phyloP scores from a whole-genome alignment of 2,888 invertebrate genomes.

The Noctua janthina region DNA sequence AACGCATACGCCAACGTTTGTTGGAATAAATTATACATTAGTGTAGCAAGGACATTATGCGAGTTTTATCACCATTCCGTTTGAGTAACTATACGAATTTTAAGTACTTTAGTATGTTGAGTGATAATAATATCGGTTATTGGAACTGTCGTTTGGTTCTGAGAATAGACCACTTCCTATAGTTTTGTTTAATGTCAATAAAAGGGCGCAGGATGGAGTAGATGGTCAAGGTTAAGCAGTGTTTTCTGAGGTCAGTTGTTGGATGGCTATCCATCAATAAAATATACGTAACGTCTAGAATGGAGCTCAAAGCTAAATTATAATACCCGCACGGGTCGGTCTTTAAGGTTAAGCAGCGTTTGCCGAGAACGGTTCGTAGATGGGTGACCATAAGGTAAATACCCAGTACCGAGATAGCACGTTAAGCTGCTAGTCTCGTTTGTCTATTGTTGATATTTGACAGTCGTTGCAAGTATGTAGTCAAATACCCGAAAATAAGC shows the following conservation, averaged over 20 bases:
- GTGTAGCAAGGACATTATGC: constrained; percentile 54
- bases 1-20: constrained; percentile 55
- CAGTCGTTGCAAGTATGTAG: not conserved
- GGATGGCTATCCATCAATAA: not conserved
- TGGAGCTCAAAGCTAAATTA: not conserved
- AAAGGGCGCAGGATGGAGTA: not conserved
- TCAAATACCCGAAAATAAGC: too few relatives aligned
- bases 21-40: constrained; percentile 56
- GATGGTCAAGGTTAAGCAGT: not conserved
- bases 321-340: too few relatives aligned
- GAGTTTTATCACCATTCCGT: constrained; percentile 39
- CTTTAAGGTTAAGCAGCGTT: too few relatives aligned
- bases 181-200: not conserved
- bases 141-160: constrained; percentile 12
- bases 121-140: constrained; percentile 36
- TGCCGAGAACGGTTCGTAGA: not conserved
- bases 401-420: not conserved
- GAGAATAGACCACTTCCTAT: not conserved
- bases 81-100: constrained; percentile 42
- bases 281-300: not conserved
- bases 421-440: too few relatives aligned
- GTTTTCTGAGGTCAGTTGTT: not conserved
- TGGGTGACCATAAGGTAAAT: not conserved
- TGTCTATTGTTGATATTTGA: not conserved
- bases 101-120: constrained; percentile 37